Conservation (phyloP, 2,113 vertebrate genomes). For the Strigops habroptila region DNA sequence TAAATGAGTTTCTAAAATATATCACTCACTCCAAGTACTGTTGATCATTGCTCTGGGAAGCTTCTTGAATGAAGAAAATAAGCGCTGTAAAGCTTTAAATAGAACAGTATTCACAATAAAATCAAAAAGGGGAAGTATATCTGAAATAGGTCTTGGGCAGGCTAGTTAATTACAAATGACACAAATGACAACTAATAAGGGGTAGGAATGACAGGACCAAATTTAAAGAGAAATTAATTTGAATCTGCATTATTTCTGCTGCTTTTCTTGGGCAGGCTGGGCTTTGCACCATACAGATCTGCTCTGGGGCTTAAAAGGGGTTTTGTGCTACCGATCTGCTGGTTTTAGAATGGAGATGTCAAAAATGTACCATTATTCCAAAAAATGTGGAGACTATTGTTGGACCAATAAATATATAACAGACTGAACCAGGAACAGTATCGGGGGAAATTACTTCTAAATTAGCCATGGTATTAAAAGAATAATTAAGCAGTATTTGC, state of each 20-base stretch:
- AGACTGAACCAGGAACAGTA: background rate
- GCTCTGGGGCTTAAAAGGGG: background rate
- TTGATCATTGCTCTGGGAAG: constrained; percentile 15
- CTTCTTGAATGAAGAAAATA: constrained; percentile 39
- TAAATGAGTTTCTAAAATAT: background rate
- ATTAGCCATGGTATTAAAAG: constrained; percentile 16
- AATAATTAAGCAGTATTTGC: constrained; percentile 57
- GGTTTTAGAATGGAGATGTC: background rate
- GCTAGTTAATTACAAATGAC: constrained; percentile 43
- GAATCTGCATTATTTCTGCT: constrained; percentile 21
- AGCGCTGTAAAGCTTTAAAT: background rate
- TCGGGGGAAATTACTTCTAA: background rate
- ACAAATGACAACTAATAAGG: constrained; percentile 26
- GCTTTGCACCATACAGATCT: background rate
- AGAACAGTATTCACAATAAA: background rate
- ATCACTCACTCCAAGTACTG: background rate
- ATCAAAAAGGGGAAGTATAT: background rate
- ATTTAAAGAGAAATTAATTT: background rate
- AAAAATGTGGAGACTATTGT: background rate
- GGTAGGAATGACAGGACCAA: constrained; percentile 22
- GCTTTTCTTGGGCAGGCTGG: background rate
- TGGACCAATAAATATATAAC: background rate
- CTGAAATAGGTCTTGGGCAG: background rate
- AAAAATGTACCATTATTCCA: background rate
- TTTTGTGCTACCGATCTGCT: background rate